phyloP scores from a whole-genome alignment of 1,140 invertebrate genomes.

The Ectropis grisescens region DNA sequence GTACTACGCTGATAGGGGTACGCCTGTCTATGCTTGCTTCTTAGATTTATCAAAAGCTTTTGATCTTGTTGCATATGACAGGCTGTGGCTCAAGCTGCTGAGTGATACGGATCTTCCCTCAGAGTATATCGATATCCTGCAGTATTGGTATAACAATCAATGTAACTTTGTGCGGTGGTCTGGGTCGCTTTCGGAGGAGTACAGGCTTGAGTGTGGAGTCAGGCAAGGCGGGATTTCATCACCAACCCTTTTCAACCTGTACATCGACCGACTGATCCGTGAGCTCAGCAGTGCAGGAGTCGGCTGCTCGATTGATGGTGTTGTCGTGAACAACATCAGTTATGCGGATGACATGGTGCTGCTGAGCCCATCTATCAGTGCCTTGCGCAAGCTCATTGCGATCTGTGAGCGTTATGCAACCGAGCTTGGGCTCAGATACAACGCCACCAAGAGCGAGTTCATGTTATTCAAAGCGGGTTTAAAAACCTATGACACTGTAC shows the following conservation, averaged over 20 bases:
- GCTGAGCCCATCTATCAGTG: neutral
- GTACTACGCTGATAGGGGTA: slow-evolving; percentile 10
- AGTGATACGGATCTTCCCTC: neutral
- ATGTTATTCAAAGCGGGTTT: too few species aligned
- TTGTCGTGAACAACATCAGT: slow-evolving; percentile 5
- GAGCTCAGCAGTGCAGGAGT: neutral
- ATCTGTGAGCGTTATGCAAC: neutral
- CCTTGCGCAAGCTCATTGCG: neutral
- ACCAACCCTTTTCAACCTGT: slow-evolving; percentile 8
- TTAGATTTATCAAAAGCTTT: slow-evolving; percentile 10
- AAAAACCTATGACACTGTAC: too few species aligned
- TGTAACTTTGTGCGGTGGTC: slow-evolving; percentile 7
- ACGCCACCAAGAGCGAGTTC: too few species aligned
- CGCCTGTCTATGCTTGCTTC: slow-evolving; percentile 9
- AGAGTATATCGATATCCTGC: slow-evolving; percentile 2
- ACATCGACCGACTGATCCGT: slow-evolving; percentile 3
- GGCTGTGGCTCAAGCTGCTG: slow-evolving; percentile 8
- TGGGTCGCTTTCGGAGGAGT: slow-evolving; percentile 1
- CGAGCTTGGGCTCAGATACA: too few species aligned
- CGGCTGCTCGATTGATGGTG: slow-evolving; percentile 6
- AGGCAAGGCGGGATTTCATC: slow-evolving; percentile 8
- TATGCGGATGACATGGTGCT: neutral
- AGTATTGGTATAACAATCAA: slow-evolving; percentile 10
- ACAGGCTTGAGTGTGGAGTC: slow-evolving; percentile 9
- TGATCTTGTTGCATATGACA: slow-evolving; percentile 8